phyloP scores from a whole-genome alignment of 2,888 invertebrate species.

The Agrilus cyanescens region DNA sequence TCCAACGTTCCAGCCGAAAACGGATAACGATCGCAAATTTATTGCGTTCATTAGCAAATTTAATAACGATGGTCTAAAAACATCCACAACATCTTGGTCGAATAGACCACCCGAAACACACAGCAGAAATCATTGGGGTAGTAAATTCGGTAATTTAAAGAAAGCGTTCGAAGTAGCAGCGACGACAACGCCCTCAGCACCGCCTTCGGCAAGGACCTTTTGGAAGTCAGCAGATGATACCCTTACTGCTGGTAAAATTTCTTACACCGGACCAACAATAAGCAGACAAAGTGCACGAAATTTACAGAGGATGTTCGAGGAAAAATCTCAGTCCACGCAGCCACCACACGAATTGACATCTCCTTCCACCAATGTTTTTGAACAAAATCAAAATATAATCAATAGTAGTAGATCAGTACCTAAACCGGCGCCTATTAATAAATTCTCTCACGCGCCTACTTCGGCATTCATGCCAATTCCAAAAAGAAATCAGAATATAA shows the following conservation, averaged over 20 bases:
- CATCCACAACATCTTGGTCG: constrained; percentile 9
- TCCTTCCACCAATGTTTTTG: constrained; percentile 4
- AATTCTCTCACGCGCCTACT: constrained; percentile 66
- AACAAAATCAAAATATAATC: constrained; percentile 12
- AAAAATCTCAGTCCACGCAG: constrained; percentile 24
- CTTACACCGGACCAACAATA: constrained; percentile 32
- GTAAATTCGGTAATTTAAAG: constrained; percentile 72
- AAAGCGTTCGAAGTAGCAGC: constrained; percentile 61
- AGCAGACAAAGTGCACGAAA: constrained; percentile 29
- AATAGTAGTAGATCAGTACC: constrained; percentile 40
- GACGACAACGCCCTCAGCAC: constrained; percentile 24
- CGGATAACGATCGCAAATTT: constrained; percentile 76
- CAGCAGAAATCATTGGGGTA: constrained; percentile 55
- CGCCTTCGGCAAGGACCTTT: constrained; percentile 44
- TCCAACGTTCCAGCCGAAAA: constrained; percentile 65
- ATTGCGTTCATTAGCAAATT: constrained; percentile 70
- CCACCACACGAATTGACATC: constrained; percentile 8
- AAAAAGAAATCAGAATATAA: constrained; percentile 28
- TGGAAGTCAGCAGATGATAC: constrained; percentile 51
- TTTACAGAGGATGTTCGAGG: constrained; percentile 31
- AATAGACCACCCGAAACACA: constrained; percentile 2
- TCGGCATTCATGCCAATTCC: constrained; percentile 59
- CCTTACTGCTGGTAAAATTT: constrained; percentile 22
- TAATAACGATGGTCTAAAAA: constrained; percentile 37
- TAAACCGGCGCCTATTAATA: constrained; percentile 51